Percentiles rank a stretch among this genome's conserved stretches.
These are phyloP conservation scores for Ameiurus melas DNA, from an alignment of 2,113 vertebrate genomes.

Conservation along the genomic window DNA sequence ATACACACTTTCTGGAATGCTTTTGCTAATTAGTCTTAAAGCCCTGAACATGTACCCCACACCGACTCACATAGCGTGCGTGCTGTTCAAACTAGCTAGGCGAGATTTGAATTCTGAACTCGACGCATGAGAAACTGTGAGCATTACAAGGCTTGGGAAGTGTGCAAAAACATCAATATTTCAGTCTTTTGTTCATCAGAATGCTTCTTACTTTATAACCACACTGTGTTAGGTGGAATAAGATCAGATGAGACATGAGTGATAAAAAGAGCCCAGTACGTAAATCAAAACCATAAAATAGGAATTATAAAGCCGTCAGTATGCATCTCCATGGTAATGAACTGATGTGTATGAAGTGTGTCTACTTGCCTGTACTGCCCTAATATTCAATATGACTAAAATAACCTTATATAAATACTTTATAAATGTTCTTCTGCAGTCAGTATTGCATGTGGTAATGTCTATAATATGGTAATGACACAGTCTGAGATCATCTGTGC, in stretches of 20 bases:
- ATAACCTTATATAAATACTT: background rate
- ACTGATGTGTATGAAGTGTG: background rate
- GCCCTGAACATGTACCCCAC: background rate
- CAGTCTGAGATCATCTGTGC: background rate
- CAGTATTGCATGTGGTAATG: background rate
- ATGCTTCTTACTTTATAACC: background rate
- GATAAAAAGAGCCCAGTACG: background rate
- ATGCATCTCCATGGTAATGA: background rate
- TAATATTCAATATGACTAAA: background rate
- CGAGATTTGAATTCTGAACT: background rate
- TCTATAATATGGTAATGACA: background rate
- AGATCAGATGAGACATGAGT: background rate
- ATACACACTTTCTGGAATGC: conserved; percentile 42
- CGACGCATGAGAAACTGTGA: background rate
- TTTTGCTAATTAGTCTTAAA: background rate
- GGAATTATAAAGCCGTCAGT: background rate
- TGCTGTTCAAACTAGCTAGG: background rate
- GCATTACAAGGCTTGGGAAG: background rate
- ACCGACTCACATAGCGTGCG: background rate
- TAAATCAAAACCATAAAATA: background rate
- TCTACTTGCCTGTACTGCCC: background rate
- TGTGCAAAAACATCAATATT: conserved; percentile 40
- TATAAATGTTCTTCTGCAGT: background rate
- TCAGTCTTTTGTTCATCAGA: conserved; percentile 49
- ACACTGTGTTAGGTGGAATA: background rate